Conservation (phyloP, 2,888 invertebrate species). For the Dasypogon diadema region DNA sequence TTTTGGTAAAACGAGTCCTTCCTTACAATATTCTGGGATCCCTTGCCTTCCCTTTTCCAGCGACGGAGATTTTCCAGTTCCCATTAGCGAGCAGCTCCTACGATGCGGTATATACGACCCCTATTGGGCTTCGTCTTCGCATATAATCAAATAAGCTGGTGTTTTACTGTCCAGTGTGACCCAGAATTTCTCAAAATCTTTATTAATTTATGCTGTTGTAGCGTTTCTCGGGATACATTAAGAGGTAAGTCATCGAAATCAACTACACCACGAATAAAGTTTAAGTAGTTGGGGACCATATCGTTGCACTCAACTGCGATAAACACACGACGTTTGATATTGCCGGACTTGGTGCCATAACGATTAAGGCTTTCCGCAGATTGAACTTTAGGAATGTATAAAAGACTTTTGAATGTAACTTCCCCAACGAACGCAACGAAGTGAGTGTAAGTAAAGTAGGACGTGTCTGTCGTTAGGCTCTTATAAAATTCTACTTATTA, state of each 20-base stretch:
- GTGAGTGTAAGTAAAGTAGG: conserved; percentile 84
- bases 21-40: too few species aligned
- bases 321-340: conserved; percentile 98
- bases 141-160: too few species aligned
- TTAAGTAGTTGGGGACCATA: conserved; percentile 98
- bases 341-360: conserved; percentile 97
- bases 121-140: too few species aligned
- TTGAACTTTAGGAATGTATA: conserved; percentile 92
- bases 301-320: conserved; percentile 99
- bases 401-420: conserved; percentile 96
- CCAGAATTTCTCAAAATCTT: too few species aligned
- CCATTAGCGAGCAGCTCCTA: too few species aligned
- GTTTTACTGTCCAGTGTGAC: too few species aligned
- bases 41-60: too few species aligned
- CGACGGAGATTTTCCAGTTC: too few species aligned
- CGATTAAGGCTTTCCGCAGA: conserved; percentile 95
- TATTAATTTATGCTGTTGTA: too few species aligned
- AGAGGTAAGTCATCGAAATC: conserved; percentile 98
- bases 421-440: conserved; percentile 99
- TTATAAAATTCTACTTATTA: conserved; percentile 98
- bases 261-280: conserved; percentile 97
- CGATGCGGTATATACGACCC: too few species aligned
- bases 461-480: conserved; percentile 89
- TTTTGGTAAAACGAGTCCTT: too few species aligned
- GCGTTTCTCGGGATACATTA: conserved; percentile 99